These are phyloP conservation scores for Ophthalmolycus amberensis DNA, from an alignment of 2,113 vertebrate genomes.

Conservation along the genomic window DNA sequence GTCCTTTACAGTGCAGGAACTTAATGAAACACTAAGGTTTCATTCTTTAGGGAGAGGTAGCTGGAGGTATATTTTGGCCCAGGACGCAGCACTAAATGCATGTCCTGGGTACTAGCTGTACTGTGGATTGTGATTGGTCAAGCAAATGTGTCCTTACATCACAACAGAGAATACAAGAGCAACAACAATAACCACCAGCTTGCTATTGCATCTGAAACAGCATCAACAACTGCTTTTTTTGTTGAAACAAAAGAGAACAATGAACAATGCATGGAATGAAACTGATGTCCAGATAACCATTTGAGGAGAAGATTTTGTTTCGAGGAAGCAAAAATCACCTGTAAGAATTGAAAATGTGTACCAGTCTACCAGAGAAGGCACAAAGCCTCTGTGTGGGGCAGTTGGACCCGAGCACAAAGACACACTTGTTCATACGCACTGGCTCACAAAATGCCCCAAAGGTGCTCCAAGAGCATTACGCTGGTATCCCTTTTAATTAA, in stretches of 20 bases:
- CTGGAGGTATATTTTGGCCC: neutral
- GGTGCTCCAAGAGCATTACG: constrained; percentile 28
- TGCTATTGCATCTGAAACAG: neutral
- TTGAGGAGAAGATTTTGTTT: neutral
- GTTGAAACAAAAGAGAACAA: constrained; percentile 17
- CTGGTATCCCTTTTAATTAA: constrained; percentile 46
- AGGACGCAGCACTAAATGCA: neutral
- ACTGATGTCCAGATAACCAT: neutral
- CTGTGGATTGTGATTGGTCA: neutral
- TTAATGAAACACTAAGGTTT: neutral
- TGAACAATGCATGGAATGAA: neutral
- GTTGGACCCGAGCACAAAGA: constrained; percentile 51
- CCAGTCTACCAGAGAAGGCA: neutral
- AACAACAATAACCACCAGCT: constrained; percentile 1
- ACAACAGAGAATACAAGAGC: neutral
- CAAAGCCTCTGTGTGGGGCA: neutral
- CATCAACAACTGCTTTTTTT: neutral
- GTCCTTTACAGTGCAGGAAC: constrained; percentile 13
- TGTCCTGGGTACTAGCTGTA: neutral
- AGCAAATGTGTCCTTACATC: neutral
- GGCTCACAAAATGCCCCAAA: constrained; percentile 9
- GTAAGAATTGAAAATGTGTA: neutral
- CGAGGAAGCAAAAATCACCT: neutral
- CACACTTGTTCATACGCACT: constrained; percentile 32
- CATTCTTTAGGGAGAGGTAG: neutral